Evolutionary conservation across 2,113 vertebrate genomes (phyloP).

Genomic region (Sminthopsis crassicaudata): DNA sequence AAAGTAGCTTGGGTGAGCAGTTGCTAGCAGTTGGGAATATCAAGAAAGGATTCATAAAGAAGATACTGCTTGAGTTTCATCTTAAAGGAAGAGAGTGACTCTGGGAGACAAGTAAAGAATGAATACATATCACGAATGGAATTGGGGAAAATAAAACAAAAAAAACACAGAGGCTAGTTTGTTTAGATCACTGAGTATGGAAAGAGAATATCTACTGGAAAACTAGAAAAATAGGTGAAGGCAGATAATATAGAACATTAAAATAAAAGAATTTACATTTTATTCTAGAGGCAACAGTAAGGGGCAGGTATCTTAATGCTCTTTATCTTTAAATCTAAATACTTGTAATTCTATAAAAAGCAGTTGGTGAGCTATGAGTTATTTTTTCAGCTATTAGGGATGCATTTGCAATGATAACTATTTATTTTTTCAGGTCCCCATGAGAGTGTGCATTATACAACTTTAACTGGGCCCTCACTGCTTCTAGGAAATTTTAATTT

Average conservation of each 20-base stretch:
- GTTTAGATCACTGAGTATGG: neutral
- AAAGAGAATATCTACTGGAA: neutral
- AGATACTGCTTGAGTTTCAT: neutral
- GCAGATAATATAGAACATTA: neutral
- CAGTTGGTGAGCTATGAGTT: neutral
- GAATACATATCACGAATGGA: neutral
- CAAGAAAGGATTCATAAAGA: neutral
- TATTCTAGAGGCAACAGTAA: neutral
- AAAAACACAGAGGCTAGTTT: neutral
- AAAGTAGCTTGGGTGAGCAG: neutral
- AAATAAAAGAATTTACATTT: neutral
- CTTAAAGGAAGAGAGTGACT: neutral
- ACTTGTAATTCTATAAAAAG: neutral
- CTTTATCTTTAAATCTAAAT: neutral
- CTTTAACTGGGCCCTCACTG: too few species aligned
- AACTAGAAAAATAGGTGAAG: neutral
- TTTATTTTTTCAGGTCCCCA: neutral
- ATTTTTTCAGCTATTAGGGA: neutral
- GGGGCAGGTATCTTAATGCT: neutral
- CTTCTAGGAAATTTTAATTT: too few species aligned
- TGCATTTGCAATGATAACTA: neutral
- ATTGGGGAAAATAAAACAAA: neutral
- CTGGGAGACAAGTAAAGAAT: neutral
- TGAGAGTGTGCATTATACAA: too few species aligned
- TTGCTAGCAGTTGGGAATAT: neutral